Conservation (phyloP, 2,113 vertebrate species). For the Cyphomyrus plagiostoma region DNA sequence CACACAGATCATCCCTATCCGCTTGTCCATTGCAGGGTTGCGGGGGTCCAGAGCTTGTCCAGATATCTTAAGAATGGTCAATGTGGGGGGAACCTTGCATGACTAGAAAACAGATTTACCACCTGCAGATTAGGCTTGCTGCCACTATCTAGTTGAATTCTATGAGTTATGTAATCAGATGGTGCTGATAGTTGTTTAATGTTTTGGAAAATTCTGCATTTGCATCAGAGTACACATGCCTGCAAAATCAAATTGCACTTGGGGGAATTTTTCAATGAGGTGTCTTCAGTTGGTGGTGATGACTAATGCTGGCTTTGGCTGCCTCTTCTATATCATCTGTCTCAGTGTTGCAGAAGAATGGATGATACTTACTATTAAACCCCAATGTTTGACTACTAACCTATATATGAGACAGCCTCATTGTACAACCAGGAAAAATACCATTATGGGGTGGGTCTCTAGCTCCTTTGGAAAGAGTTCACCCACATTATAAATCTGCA, state of each 20-base stretch:
- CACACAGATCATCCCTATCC: neutral
- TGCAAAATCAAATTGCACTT: neutral
- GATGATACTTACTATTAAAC: neutral
- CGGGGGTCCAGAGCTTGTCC: neutral
- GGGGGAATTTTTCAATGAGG: neutral
- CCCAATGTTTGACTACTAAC: neutral
- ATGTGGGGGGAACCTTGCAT: neutral
- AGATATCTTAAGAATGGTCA: neutral
- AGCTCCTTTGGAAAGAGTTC: neutral
- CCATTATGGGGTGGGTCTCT: neutral
- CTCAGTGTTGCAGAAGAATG: neutral
- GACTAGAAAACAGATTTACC: neutral
- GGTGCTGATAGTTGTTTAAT: neutral
- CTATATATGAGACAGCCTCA: neutral
- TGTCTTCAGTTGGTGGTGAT: neutral
- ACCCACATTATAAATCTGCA: neutral
- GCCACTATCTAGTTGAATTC: neutral
- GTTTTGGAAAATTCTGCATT: neutral
- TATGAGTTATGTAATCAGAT: neutral
- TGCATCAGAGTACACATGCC: neutral
- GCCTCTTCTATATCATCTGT: neutral
- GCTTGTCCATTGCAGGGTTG: neutral
- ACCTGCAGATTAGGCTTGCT: neutral
- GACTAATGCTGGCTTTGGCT: neutral
- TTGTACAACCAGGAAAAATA: neutral